A percentile compares a stretch with the other conserved stretches of the same genome.
Evolutionary conservation across 2,113 vertebrate genomes (phyloP).

Genomic region (Athene noctua): DNA sequence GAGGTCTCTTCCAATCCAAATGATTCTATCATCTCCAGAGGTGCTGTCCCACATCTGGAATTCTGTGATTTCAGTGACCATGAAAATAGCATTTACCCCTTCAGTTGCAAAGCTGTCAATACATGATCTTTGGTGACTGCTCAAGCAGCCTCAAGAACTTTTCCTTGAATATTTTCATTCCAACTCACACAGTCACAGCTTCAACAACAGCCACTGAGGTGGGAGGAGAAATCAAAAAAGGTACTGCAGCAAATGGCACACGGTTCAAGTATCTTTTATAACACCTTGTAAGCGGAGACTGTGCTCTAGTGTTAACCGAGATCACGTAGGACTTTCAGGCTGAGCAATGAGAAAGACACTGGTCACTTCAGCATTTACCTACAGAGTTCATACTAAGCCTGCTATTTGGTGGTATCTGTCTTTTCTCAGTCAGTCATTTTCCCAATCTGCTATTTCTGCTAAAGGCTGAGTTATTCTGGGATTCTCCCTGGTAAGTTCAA

Average conservation of each 20-base stretch:
- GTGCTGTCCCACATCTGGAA: too few relatives aligned
- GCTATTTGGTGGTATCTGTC: background rate
- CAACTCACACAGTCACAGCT: background rate
- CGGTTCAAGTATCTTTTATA: background rate
- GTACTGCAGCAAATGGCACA: background rate
- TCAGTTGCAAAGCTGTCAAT: background rate
- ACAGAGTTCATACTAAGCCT: background rate
- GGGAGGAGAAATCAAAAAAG: background rate
- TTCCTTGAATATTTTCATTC: background rate
- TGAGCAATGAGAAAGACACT: background rate
- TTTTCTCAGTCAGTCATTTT: background rate
- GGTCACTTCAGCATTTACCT: background rate
- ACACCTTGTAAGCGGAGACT: background rate
- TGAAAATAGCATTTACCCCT: rapidly evolving
- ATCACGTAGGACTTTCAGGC: background rate
- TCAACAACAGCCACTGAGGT: background rate
- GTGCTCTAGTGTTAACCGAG: background rate
- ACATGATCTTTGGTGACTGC: background rate
- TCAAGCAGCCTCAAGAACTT: background rate
- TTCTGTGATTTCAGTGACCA: background rate
- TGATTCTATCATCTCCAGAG: background rate
- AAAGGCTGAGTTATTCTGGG: background rate
- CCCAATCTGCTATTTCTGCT: background rate
- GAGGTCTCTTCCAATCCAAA: background rate
- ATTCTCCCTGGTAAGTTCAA: background rate